Conservation (phyloP, 2,797 vertebrate genomes). For the Triplophysa bombifrons region DNA sequence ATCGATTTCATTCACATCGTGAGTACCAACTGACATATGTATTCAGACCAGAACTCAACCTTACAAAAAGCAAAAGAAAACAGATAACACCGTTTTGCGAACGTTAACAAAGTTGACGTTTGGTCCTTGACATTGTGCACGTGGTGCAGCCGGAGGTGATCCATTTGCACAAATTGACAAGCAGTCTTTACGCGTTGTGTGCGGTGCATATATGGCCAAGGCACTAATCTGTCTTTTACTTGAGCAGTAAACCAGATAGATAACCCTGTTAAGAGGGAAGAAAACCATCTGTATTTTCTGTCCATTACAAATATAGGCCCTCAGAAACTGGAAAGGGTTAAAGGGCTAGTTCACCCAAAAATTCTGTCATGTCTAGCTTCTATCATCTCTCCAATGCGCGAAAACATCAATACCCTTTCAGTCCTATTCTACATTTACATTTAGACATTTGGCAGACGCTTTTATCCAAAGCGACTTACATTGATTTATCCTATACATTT, state of each 20-base stretch:
- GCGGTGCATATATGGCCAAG: slow-evolving; percentile 66
- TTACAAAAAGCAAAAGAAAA: slow-evolving; percentile 64
- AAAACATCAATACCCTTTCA: no score
- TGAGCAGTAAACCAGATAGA: slow-evolving; percentile 47
- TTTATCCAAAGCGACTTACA: no score
- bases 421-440: no score
- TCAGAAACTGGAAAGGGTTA: background rate
- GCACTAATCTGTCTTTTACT: slow-evolving; percentile 66
- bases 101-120: slow-evolving; percentile 48
- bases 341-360: no score
- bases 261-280: slow-evolving; percentile 49
- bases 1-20: slow-evolving; percentile 87
- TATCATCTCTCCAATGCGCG: no score
- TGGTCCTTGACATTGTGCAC: slow-evolving; percentile 61
- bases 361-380: no score
- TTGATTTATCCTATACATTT: no score
- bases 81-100: slow-evolving; percentile 38
- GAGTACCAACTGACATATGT: slow-evolving; percentile 67
- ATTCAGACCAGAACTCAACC: slow-evolving; percentile 56
- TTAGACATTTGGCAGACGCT: no score
- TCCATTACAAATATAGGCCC: slow-evolving; percentile 17
- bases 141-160: slow-evolving; percentile 15
- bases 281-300: background rate
- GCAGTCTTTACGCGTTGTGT: slow-evolving; percentile 51
- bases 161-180: slow-evolving; percentile 14